A percentile compares a stretch with the other conserved stretches of the same genome.
Evolutionary conservation across 1,140 invertebrate species (phyloP).

Genomic region (Phymorhynchus buccinoides): DNA sequence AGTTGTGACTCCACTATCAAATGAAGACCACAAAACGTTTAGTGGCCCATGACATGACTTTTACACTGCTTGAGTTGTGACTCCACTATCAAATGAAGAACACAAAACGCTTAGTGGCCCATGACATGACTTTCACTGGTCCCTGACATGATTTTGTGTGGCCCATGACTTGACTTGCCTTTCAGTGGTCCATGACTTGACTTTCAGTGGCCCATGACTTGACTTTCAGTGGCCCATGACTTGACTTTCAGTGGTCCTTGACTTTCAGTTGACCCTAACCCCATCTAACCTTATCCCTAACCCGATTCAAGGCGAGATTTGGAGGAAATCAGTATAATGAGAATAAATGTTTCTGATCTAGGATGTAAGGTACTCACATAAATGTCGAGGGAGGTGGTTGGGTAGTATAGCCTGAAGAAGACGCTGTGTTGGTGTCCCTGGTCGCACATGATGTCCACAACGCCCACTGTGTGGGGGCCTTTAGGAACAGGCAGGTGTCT

Average conservation of each 20-base stretch:
- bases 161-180: too few relatives aligned
- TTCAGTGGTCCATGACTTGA: too few relatives aligned
- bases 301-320: background rate
- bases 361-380: conserved; percentile 39
- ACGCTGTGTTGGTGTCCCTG: conserved; percentile 51
- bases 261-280: background rate
- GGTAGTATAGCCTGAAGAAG: conserved; percentile 67
- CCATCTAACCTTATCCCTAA: background rate
- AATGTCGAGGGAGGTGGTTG: conserved; percentile 56
- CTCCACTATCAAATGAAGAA: too few relatives aligned
- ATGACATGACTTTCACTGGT: too few relatives aligned
- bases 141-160: too few relatives aligned
- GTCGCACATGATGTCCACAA: conserved; percentile 66
- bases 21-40: too few relatives aligned
- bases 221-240: too few relatives aligned
- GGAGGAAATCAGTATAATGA: background rate
- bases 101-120: too few relatives aligned
- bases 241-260: background rate
- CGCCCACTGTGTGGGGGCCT: conserved; percentile 64
- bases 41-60: too few relatives aligned
- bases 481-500: conserved; percentile 60
- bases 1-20: too few relatives aligned
- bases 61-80: too few relatives aligned
- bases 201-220: too few relatives aligned
- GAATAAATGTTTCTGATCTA: background rate